These are phyloP conservation scores for Odontocerum albicorne DNA, from an alignment of 2,888 invertebrate species.

Conservation along the genomic window DNA sequence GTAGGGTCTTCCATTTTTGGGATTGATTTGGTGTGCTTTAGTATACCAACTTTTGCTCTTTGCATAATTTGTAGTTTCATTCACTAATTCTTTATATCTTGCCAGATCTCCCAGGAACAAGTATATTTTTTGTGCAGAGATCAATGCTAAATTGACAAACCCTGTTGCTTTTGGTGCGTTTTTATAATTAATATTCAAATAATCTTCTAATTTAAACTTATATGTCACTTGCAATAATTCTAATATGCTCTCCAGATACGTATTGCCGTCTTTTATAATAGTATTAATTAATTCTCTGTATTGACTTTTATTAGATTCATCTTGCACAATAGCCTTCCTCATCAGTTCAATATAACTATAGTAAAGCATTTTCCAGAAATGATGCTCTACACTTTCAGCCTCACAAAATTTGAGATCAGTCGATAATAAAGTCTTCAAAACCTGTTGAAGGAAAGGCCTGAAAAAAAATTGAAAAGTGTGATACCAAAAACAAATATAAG, in stretches of 20 bases:
- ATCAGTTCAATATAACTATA: slow-evolving; percentile 85
- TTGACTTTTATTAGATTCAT: slow-evolving; percentile 63
- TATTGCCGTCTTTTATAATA: slow-evolving; percentile 78
- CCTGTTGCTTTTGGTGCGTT: slow-evolving; percentile 65
- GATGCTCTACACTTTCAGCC: slow-evolving; percentile 83
- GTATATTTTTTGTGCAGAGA: slow-evolving; percentile 85
- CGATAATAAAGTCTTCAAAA: slow-evolving; percentile 67
- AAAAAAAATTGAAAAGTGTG: slow-evolving; percentile 36
- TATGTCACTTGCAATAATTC: slow-evolving; percentile 73
- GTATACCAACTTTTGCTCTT: slow-evolving; percentile 80
- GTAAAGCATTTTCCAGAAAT: slow-evolving; percentile 90
- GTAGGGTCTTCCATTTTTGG: slow-evolving; percentile 93
- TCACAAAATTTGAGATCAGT: slow-evolving; percentile 86
- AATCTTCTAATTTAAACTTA: slow-evolving; percentile 69
- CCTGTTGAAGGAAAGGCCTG: slow-evolving; percentile 66
- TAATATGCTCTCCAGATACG: slow-evolving; percentile 76
- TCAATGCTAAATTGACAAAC: slow-evolving; percentile 72
- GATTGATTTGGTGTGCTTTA: slow-evolving; percentile 90
- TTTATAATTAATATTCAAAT: slow-evolving; percentile 60
- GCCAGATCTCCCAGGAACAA: slow-evolving; percentile 91
- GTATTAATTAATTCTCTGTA: slow-evolving; percentile 66
- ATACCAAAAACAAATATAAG: too few species aligned
- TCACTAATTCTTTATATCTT: slow-evolving; percentile 85
- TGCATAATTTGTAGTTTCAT: slow-evolving; percentile 79
- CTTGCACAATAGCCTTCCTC: slow-evolving; percentile 66